Evolutionary conservation across 2,888 invertebrate species (phyloP).

Genomic region (Agrilus cyanescens): DNA sequence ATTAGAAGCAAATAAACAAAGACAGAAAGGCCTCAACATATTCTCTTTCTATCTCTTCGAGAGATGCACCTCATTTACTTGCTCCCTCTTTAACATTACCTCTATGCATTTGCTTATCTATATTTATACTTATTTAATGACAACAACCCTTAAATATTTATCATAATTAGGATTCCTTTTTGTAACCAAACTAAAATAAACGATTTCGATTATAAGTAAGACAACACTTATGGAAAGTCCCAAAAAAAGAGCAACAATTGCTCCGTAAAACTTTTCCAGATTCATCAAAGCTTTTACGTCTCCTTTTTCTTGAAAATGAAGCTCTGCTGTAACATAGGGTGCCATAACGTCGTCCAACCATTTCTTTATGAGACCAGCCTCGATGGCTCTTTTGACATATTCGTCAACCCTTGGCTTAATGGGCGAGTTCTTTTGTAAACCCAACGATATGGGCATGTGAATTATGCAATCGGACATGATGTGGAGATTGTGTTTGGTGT

Average conservation of each 20-base stretch:
- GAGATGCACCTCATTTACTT: too few species aligned
- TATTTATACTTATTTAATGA: conserved; percentile 1
- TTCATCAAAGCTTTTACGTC: conserved; percentile 64
- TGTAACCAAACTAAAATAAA: conserved; percentile 56
- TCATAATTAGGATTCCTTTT: conserved; percentile 58
- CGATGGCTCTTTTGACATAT: conserved; percentile 53
- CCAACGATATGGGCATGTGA: conserved; percentile 69
- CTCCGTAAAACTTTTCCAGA: conserved; percentile 66
- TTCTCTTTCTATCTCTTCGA: too few species aligned
- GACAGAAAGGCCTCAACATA: too few species aligned
- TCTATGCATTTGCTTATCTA: too few species aligned
- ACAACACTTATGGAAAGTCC: conserved; percentile 53
- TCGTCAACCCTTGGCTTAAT: conserved; percentile 56
- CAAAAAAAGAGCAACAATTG: conserved; percentile 56
- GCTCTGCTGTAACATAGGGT: conserved; percentile 43
- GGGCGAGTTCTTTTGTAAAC: conserved; percentile 72
- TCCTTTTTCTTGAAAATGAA: conserved; percentile 30
- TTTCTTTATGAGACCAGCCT: conserved; percentile 66
- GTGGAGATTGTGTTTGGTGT: conserved; percentile 43
- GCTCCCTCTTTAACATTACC: too few species aligned
- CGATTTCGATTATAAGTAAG: conserved; percentile 46
- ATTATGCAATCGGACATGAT: conserved; percentile 75
- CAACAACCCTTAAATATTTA: conserved; percentile 42
- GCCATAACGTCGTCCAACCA: conserved; percentile 68
- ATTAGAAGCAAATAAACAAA: too few species aligned